Percentiles rank a stretch among this genome's conserved stretches.
Conservation (phyloP, 2,113 vertebrate species). For the Sebastes schlegelii region DNA sequence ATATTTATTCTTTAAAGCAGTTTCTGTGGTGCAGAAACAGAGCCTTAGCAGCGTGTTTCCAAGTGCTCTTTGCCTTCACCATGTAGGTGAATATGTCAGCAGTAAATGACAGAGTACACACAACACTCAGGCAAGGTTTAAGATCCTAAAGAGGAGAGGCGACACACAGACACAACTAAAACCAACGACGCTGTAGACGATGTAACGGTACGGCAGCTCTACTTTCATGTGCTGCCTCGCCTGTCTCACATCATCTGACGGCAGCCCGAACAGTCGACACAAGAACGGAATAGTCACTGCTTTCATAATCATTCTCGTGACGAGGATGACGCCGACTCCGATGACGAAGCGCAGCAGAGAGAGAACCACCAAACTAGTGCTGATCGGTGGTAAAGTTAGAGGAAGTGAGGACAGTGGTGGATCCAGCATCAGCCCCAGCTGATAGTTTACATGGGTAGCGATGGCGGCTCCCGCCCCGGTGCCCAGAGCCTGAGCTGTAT, state of each 20-base stretch:
- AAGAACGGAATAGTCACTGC: conserved; percentile 90
- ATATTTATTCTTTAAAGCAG: conserved; percentile 17
- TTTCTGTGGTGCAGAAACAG: conserved; percentile 29
- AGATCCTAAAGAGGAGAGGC: conserved; percentile 87
- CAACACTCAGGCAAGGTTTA: conserved; percentile 87
- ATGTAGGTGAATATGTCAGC: conserved; percentile 31
- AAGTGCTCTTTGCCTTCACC: conserved; percentile 24
- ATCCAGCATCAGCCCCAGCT: conserved; percentile 87
- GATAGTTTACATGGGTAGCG: conserved; percentile 87
- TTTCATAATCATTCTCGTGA: conserved; percentile 90
- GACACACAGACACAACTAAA: conserved; percentile 90
- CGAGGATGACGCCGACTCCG: conserved; percentile 87
- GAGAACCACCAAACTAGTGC: conserved; percentile 81
- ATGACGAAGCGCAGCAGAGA: conserved; percentile 87
- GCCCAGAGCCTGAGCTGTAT: conserved; percentile 95
- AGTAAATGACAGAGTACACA: conserved; percentile 37
- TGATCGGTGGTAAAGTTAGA: conserved; percentile 85
- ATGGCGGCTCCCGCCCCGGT: conserved; percentile 92
- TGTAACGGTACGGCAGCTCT: conserved; percentile 94
- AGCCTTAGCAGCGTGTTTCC: conserved; percentile 32
- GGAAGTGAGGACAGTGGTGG: conserved; percentile 85
- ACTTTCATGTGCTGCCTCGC: conserved; percentile 93
- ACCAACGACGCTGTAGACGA: conserved; percentile 93
- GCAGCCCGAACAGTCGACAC: conserved; percentile 87
- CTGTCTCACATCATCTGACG: conserved; percentile 84